phyloP scores from a whole-genome alignment of 2,113 vertebrate species.

The Anhinga anhinga region DNA sequence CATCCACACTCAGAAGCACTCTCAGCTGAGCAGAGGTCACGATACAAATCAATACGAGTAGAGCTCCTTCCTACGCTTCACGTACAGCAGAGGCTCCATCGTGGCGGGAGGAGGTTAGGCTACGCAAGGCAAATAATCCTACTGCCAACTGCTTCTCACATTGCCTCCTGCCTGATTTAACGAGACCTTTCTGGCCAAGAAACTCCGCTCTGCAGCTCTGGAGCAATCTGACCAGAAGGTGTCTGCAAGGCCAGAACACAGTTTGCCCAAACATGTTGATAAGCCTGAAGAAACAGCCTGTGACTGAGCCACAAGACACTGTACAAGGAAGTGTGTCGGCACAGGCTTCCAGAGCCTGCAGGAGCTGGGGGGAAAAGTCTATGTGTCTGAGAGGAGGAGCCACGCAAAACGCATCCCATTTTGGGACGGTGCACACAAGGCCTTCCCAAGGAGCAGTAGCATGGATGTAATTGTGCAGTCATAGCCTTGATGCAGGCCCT shows the following conservation, averaged over 20 bases:
- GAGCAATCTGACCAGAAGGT: neutral
- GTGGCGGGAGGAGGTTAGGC: neutral
- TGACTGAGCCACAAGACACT: neutral
- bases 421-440: neutral
- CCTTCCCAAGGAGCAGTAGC: neutral
- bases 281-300: neutral
- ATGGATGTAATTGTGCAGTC: neutral
- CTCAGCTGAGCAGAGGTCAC: neutral
- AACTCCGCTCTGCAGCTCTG: neutral
- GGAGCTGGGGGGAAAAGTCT: fast-evolving
- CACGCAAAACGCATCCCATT: neutral
- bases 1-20: neutral
- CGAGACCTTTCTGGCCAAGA: neutral
- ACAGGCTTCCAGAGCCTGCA: neutral
- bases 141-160: neutral
- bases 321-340: neutral
- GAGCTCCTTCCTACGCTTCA: neutral
- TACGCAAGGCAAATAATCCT: neutral
- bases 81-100: neutral
- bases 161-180: neutral
- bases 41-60: fast-evolving
- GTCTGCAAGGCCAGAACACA: neutral
- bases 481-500: neutral
- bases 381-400: neutral
- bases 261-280: neutral